Percentiles rank a stretch among this genome's conserved stretches.
phyloP scores from a whole-genome alignment of 2,888 invertebrate species.

The Erebia aethiops region DNA sequence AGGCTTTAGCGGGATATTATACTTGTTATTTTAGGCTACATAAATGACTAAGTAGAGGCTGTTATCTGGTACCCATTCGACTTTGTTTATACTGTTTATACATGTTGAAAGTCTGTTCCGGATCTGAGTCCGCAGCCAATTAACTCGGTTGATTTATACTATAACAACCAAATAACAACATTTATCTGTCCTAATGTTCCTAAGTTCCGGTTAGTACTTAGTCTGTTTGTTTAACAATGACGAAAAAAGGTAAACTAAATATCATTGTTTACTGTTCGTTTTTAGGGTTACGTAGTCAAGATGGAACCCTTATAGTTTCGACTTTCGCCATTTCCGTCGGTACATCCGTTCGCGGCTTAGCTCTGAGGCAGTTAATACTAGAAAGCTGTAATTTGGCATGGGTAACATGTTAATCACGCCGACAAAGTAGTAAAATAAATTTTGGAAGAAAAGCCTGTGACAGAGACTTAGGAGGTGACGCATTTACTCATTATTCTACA shows the following conservation, averaged over 20 bases:
- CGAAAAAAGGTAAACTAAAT: too few relatives aligned
- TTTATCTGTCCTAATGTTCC: not conserved
- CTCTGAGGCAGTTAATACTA: too few relatives aligned
- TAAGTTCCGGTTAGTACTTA: not conserved
- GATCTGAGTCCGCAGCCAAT: not conserved
- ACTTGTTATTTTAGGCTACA: not conserved
- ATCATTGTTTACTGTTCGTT: too few relatives aligned
- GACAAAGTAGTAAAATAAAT: too few relatives aligned
- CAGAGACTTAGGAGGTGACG: too few relatives aligned
- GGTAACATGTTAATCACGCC: too few relatives aligned
- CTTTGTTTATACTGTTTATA: not conserved
- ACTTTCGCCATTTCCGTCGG: too few relatives aligned
- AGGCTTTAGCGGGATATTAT: not conserved
- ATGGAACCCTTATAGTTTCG: not conserved
- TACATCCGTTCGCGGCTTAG: too few relatives aligned
- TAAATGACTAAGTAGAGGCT: not conserved
- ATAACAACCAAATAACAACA: not conserved
- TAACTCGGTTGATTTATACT: not conserved
- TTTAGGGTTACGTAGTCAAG: not conserved
- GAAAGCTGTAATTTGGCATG: too few relatives aligned
- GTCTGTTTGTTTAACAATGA: not conserved
- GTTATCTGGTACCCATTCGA: not conserved
- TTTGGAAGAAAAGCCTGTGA: too few relatives aligned
- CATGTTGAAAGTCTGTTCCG: conserved; percentile 1
- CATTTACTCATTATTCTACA: too few relatives aligned